These are phyloP conservation scores for Ciona savignyi DNA, from an alignment of 23 tunicate genomes.

Conservation along the genomic window DNA sequence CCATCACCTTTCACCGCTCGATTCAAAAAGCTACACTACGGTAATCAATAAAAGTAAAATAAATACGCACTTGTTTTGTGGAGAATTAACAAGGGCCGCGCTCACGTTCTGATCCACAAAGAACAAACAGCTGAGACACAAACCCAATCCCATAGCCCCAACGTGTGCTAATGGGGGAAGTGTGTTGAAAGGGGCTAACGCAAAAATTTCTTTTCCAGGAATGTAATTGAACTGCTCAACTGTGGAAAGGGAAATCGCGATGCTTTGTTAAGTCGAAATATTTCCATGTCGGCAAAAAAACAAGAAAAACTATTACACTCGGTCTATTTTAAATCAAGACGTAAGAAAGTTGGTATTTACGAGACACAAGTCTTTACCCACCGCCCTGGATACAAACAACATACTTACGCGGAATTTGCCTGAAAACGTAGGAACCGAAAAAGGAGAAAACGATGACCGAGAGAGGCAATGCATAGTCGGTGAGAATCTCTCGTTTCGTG, in stretches of 20 bases:
- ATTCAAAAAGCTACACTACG: too few relatives aligned
- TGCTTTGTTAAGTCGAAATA: too few relatives aligned
- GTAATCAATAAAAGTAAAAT: neutral
- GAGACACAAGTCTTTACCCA: too few relatives aligned
- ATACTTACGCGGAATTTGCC: slow-evolving; percentile 52
- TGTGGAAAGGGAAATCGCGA: slow-evolving; percentile 25
- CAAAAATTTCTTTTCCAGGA: slow-evolving; percentile 5
- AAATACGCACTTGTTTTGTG: slow-evolving; percentile 82
- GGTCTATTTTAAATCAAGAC: too few relatives aligned
- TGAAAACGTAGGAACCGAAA: slow-evolving; percentile 70
- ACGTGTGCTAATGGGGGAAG: slow-evolving; percentile 50
- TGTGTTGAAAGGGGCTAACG: slow-evolving; percentile 22
- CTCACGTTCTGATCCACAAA: slow-evolving; percentile 96
- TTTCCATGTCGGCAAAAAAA: too few relatives aligned
- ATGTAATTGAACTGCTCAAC: slow-evolving; percentile 57
- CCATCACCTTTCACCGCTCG: too few relatives aligned
- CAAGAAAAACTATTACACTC: too few relatives aligned
- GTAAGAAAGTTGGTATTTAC: too few relatives aligned
- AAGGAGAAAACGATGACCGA: slow-evolving; percentile 65
- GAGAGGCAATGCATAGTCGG: slow-evolving; percentile 93
- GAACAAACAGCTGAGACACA: slow-evolving; percentile 84
- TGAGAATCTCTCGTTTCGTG: slow-evolving; percentile 83
- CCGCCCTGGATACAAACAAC: too few relatives aligned
- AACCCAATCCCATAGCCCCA: slow-evolving; percentile 73
- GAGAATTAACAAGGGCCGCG: slow-evolving; percentile 81